These are phyloP conservation scores for Syngnathus scovelli DNA, from an alignment of 2,113 vertebrate genomes.

Conservation along the genomic window DNA sequence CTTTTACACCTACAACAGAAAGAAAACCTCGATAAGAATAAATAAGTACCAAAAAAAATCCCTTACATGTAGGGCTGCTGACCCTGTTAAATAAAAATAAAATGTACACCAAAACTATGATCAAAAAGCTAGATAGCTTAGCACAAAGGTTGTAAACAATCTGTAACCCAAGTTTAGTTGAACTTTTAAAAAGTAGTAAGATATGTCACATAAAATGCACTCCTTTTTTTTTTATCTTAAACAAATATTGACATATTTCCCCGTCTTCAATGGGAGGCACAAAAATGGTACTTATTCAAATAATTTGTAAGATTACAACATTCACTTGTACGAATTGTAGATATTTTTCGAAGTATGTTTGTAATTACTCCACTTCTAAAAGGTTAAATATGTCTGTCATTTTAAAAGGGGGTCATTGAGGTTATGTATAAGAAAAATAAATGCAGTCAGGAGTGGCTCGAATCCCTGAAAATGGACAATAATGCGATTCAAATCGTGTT, in stretches of 20 bases:
- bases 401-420: not conserved
- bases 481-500: slow-evolving; percentile 1
- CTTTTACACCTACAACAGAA: not conserved
- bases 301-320: not conserved
- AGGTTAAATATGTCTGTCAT: not conserved
- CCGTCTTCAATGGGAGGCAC: not conserved
- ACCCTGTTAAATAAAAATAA: not conserved
- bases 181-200: not conserved
- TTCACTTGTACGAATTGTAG: not conserved
- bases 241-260: not conserved
- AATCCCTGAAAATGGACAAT: slow-evolving; percentile 10
- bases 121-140: not conserved
- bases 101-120: not conserved
- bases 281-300: not conserved
- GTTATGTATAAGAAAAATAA: not conserved
- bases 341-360: not conserved
- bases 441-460: not conserved
- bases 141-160: not conserved
- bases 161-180: not conserved
- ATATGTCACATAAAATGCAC: not conserved
- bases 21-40: not conserved
- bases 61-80: not conserved
- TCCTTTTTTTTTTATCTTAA: not conserved
- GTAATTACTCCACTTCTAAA: not conserved
- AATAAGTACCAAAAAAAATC: not conserved